Percentiles rank a stretch among this genome's conserved stretches.
Conservation (phyloP, 2,797 vertebrate genomes). For the Meriones psammophilus region DNA sequence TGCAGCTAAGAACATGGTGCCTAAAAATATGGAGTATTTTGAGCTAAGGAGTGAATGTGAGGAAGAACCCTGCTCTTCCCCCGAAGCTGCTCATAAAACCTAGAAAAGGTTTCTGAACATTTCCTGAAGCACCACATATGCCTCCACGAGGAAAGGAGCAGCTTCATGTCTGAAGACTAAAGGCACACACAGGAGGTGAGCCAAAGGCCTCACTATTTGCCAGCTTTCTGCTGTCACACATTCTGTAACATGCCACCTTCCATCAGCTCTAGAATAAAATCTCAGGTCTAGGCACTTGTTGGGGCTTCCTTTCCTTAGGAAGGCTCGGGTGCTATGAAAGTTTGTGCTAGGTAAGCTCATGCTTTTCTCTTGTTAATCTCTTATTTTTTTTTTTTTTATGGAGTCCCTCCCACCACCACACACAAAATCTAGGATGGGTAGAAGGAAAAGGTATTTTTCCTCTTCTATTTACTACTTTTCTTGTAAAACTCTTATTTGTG, state of each 20-base stretch:
- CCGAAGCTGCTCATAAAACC: neutral
- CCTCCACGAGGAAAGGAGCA: neutral
- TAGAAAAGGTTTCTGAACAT: neutral
- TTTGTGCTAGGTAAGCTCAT: neutral
- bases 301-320: neutral
- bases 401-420: too few species aligned
- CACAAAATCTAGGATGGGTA: neutral
- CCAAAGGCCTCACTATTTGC: neutral
- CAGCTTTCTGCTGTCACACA: too few species aligned
- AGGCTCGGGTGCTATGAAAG: neutral
- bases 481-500: neutral
- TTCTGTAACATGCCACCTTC: neutral
- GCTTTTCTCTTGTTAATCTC: neutral
- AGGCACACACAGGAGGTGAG: too few species aligned
- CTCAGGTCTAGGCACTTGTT: neutral
- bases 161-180: too few species aligned
- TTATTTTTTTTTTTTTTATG: neutral
- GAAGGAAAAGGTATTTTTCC: neutral
- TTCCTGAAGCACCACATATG: neutral
- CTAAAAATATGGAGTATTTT: neutral
- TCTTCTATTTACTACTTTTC: neutral
- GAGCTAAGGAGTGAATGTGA: neutral
- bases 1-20: neutral
- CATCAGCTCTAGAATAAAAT: neutral
- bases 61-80: neutral